Evolutionary conservation across 2,888 invertebrate species (phyloP).

Genomic region (Tiphia femorata): DNA sequence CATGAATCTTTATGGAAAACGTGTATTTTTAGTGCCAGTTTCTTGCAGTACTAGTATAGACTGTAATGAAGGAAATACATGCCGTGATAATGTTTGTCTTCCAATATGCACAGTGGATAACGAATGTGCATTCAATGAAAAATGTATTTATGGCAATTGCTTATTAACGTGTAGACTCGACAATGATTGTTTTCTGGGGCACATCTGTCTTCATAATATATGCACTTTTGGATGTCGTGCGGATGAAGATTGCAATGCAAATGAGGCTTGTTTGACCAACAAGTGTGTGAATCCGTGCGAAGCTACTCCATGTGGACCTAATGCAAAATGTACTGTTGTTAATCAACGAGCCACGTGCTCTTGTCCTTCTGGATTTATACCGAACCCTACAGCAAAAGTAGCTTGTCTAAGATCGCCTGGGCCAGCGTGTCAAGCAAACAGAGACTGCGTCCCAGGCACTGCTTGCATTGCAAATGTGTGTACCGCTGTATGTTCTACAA

Average conservation of each 20-base stretch:
- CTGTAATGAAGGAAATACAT: conserved; percentile 80
- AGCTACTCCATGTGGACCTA: conserved; percentile 86
- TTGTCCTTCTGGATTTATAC: conserved; percentile 83
- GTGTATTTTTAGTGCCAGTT: conserved; percentile 78
- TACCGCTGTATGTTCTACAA: conserved; percentile 82
- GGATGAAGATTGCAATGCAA: conserved; percentile 89
- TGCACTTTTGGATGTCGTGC: conserved; percentile 88
- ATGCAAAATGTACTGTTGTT: conserved; percentile 83
- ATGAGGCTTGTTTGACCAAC: conserved; percentile 85
- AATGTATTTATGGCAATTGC: conserved; percentile 86
- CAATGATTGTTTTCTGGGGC: conserved; percentile 92
- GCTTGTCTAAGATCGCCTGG: conserved; percentile 88
- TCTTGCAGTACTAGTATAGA: conserved; percentile 80
- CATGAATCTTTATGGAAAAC: neutral
- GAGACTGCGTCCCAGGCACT: conserved; percentile 80
- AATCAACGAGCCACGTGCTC: conserved; percentile 87
- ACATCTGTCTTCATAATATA: conserved; percentile 88
- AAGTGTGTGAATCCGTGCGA: conserved; percentile 84
- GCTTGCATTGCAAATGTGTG: conserved; percentile 83
- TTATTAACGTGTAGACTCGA: conserved; percentile 90
- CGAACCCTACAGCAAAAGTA: conserved; percentile 89
- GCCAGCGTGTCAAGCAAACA: conserved; percentile 80
- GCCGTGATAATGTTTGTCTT: conserved; percentile 86
- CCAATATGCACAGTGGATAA: conserved; percentile 82
- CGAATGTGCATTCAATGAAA: conserved; percentile 90